Conservation (phyloP, 2,797 vertebrate genomes). For the Austrolebias charrua region DNA sequence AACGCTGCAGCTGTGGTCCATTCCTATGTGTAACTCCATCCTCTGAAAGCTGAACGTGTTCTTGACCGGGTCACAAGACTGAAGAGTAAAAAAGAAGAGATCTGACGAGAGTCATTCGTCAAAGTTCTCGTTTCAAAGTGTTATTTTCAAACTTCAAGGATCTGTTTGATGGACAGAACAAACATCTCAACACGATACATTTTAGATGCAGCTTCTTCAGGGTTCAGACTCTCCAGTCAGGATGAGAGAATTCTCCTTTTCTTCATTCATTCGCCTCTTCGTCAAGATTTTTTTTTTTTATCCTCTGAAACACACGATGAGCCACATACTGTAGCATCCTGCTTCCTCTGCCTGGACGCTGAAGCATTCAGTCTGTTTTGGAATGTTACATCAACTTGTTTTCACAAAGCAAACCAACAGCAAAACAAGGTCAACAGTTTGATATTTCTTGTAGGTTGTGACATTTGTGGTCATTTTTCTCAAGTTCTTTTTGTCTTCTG, state of each 20-base stretch:
- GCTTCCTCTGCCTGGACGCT: conserved; percentile 7
- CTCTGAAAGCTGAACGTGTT: conserved; percentile 32
- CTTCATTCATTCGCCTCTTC: conserved; percentile 8
- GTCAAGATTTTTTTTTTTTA: conserved; percentile 19
- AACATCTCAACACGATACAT: conserved; percentile 9
- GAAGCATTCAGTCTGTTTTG: conserved; percentile 46
- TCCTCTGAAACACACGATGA: conserved; percentile 12
- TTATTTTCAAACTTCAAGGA: conserved; percentile 29
- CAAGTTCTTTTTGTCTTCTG: conserved; percentile 18
- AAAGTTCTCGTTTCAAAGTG: conserved; percentile 20
- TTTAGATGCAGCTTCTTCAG: conserved; percentile 7
- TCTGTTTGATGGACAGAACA: conserved; percentile 46
- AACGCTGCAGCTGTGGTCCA: conserved; percentile 35
- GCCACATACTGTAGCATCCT: conserved; percentile 29
- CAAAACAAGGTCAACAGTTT: conserved; percentile 3
- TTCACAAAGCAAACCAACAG: conserved; percentile 20
- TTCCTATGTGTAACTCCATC: conserved; percentile 25
- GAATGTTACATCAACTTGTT: conserved; percentile 62
- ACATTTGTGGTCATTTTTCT: conserved; percentile 24
- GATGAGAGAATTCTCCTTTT: conserved; percentile 5
- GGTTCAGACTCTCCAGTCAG: conserved; percentile 1
- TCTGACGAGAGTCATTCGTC: conserved; percentile 31
- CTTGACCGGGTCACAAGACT: conserved; percentile 20
- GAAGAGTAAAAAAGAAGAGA: conserved; percentile 31
- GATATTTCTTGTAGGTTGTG: conserved; percentile 2